Evolutionary conservation across 2,113 vertebrate genomes (phyloP).

Genomic region (Calyptomena viridis): DNA sequence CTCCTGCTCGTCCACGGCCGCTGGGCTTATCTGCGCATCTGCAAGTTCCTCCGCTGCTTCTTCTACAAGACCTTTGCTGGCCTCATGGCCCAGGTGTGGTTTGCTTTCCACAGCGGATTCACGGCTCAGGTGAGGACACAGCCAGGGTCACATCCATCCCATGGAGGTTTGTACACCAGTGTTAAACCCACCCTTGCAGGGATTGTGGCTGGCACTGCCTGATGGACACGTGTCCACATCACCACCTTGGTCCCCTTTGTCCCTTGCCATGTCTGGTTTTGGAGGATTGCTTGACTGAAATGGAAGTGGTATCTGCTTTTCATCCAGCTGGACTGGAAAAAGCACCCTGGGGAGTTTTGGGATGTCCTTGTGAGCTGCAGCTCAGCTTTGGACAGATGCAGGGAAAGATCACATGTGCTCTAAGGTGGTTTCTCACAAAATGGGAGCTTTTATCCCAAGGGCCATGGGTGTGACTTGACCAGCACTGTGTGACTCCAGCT

Average conservation of each 20-base stretch:
- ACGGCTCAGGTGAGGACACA: slow-evolving; percentile 74
- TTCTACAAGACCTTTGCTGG: slow-evolving; percentile 89
- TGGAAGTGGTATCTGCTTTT: background rate
- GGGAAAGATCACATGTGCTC: background rate
- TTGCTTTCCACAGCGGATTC: slow-evolving; percentile 86
- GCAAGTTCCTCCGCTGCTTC: slow-evolving; percentile 87
- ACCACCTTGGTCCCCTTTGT: background rate
- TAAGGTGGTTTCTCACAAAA: background rate
- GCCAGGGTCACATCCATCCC: accelerated
- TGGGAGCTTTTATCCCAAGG: background rate
- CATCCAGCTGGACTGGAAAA: background rate
- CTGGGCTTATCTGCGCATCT: slow-evolving; percentile 88
- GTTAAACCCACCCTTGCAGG: accelerated
- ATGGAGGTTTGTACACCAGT: accelerated
- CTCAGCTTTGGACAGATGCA: background rate
- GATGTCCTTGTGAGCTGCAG: background rate
- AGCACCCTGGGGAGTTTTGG: background rate
- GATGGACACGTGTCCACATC: accelerated
- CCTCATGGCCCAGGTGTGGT: slow-evolving; percentile 88
- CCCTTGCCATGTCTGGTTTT: background rate
- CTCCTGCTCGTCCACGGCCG: slow-evolving; percentile 90
- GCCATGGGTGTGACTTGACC: background rate
- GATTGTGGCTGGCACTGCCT: accelerated
- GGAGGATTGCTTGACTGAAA: background rate
- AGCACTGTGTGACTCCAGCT: background rate